Percentiles rank a stretch among this genome's conserved stretches.
phyloP scores from a whole-genome alignment of 2,888 invertebrate species.

The Venusia cambrica region DNA sequence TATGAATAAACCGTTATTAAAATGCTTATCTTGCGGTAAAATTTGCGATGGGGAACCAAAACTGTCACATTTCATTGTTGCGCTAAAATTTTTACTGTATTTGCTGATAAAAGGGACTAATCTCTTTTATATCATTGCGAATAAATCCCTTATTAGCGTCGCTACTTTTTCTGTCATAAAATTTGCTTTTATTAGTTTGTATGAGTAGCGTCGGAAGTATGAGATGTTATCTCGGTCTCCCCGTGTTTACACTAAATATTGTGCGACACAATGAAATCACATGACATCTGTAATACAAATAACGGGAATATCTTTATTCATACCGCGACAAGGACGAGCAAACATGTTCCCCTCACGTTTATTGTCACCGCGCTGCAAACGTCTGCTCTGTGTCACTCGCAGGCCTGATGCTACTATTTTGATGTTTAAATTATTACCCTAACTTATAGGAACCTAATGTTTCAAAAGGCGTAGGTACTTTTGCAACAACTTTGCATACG shows the following conservation, averaged over 20 bases:
- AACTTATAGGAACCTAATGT: conserved; percentile 31
- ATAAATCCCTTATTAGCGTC: conserved; percentile 68
- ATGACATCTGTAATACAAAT: conserved; percentile 81
- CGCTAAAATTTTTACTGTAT: conserved; percentile 44
- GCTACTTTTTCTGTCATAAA: conserved; percentile 58
- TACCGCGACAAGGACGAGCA: conserved; percentile 60
- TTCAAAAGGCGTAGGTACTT: no score
- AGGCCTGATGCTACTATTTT: conserved; percentile 35
- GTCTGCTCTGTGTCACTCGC: conserved; percentile 68
- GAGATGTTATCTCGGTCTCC: conserved; percentile 75
- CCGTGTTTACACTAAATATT: conserved; percentile 80
- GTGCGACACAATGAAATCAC: conserved; percentile 79
- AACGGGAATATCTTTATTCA: conserved; percentile 81
- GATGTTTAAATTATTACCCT: no score
- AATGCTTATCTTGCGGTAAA: conserved; percentile 16
- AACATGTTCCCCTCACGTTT: conserved; percentile 67
- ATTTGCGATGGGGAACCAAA: conserved; percentile 22
- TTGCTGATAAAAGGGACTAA: conserved; percentile 56
- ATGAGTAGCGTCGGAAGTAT: conserved; percentile 59
- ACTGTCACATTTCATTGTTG: conserved; percentile 30
- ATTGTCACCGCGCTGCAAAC: conserved; percentile 59
- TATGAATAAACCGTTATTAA: conserved; percentile 11
- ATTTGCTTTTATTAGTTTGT: conserved; percentile 60
- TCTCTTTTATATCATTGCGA: conserved; percentile 63
- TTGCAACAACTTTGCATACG: no score